Evolutionary conservation across 1,140 invertebrate genomes (phyloP), one percentile per base, ranked within the genome.

Genomic region (Papilio machaon): DNA sequence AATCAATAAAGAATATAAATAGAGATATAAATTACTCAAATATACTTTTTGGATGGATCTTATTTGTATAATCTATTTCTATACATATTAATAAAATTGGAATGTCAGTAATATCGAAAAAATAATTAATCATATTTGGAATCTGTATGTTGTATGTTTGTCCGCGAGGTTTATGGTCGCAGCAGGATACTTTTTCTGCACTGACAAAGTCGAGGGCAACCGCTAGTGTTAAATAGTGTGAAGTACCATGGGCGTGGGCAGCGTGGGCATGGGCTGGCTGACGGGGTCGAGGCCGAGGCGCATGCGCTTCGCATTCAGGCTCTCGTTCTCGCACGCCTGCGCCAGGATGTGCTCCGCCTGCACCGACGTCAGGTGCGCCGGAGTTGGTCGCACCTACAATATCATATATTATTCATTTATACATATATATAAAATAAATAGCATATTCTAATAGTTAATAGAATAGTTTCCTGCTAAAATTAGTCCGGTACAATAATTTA

Each of bases 251-350:
- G 96, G 96, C 64, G 86, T 87, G 74, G 88, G 85, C 82, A 88
- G 85, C 91, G 94, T 95, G n/a, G 96, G 96, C 75, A 86, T 87
- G 67, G 88, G 86, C 82, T 87, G 97, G 94, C 98, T 97, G 92
- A 99, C 97, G 60, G 98, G 99, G 92, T 99, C 98, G 85, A 99
- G 95, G 79, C 99, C 99, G 88, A 99, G 96, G 83, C 98, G 96
- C 98, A 99, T 99, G 87, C 98, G 96, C 95, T 99, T 99, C 46
- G 98, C 98, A 94, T 99, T 99, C 91, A 99, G 97, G 91, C 97
- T 98, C 95, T 99, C 99, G 93, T 99, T 99, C 95, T 99, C 98
- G 94, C 98, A 99, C 70, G 99, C 99, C 86, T 97, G 97, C 83
- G 98, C 98, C 90, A 99, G 95, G 89, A 99, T 98, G 94, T 99